Evolutionary conservation across 2,888 invertebrate species (phyloP).

Genomic region (Rugalucina vietnamica): DNA sequence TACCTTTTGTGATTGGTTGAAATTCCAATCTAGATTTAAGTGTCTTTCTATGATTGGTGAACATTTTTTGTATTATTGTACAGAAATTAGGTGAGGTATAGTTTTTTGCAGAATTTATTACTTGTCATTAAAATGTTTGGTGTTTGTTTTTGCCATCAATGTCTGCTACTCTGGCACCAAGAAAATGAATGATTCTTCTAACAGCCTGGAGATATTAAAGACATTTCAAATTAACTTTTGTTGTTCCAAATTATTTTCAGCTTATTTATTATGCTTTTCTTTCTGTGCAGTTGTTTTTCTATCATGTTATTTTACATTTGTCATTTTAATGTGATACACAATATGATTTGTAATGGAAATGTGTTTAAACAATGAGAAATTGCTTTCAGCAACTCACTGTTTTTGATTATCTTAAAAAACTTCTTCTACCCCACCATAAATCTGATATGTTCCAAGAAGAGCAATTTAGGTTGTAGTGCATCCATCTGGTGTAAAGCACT

Average conservation of each 20-base stretch:
- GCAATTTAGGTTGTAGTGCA: too few relatives aligned
- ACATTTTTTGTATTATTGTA: constrained; percentile 4
- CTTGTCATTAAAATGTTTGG: constrained; percentile 5
- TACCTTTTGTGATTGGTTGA: neutral
- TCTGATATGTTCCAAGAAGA: too few relatives aligned
- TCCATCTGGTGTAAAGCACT: too few relatives aligned
- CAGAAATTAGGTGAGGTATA: neutral
- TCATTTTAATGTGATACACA: constrained; percentile 1
- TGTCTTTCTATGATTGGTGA: neutral
- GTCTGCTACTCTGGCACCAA: constrained; percentile 1
- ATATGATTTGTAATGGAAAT: neutral
- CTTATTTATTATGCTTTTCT: neutral
- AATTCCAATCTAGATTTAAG: neutral
- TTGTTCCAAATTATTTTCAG: neutral
- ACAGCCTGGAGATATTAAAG: neutral
- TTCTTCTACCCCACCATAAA: too few relatives aligned
- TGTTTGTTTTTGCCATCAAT: constrained; percentile 1
- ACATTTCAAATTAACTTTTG: constrained; percentile 13
- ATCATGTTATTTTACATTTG: neutral
- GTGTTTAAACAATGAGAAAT: too few relatives aligned
- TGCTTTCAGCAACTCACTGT: too few relatives aligned
- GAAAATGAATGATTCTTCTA: neutral
- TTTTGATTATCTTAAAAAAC: too few relatives aligned
- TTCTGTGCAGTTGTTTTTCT: neutral
- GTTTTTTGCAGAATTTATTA: constrained; percentile 10